Conservation (phyloP, 2,113 vertebrate species). For the Dicaeum eximium region DNA sequence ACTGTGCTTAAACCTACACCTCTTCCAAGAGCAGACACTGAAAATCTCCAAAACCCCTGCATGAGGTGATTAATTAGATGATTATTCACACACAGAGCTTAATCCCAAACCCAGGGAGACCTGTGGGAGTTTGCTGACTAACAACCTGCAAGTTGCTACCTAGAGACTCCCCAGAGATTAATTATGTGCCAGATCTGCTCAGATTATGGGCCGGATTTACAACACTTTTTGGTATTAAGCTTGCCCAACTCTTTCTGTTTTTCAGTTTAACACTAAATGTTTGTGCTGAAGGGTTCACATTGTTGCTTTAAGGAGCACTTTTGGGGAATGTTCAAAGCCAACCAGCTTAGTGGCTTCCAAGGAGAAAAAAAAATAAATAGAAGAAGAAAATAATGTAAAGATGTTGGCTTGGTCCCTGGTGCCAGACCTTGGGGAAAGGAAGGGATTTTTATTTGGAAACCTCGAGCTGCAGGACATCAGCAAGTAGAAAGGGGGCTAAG, state of each 20-base stretch:
- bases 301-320: background rate
- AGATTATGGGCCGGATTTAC: conserved; percentile 13
- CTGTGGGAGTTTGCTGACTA: conserved; percentile 13
- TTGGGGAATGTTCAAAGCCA: background rate
- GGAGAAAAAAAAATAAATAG: too few relatives aligned
- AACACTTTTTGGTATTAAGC: background rate
- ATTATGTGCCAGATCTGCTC: background rate
- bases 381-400: background rate
- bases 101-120: conserved; percentile 9
- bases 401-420: background rate
- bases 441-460: background rate
- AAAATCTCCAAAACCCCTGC: background rate
- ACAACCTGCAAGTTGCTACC: background rate
- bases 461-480: background rate
- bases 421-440: background rate
- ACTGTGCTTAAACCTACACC: background rate
- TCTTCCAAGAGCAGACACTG: background rate
- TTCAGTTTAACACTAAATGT: background rate
- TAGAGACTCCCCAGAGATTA: conserved; percentile 7
- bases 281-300: background rate
- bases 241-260: background rate
- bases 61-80: conserved; percentile 26
- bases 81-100: conserved; percentile 21
- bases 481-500: background rate
- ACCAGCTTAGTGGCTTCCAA: background rate